Percentiles rank a stretch among this genome's conserved stretches.
These are phyloP conservation scores for Oryzias woworae DNA, from an alignment of 2,113 vertebrate species.

Conservation along the genomic window DNA sequence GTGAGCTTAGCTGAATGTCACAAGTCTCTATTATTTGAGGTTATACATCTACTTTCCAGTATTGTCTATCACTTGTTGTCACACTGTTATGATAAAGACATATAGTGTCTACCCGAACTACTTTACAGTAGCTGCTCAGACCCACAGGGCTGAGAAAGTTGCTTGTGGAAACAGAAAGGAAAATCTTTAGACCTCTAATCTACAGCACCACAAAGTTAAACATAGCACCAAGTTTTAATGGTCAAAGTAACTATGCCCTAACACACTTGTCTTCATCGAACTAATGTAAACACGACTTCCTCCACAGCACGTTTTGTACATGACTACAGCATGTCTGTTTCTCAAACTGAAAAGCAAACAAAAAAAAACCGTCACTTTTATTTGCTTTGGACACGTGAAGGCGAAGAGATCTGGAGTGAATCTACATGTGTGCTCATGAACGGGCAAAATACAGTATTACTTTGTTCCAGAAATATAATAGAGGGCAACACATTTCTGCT, in stretches of 20 bases:
- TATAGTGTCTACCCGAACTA: slow-evolving; percentile 61
- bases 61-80: slow-evolving; percentile 69
- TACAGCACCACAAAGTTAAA: slow-evolving; percentile 82
- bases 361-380: slow-evolving; percentile 40
- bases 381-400: slow-evolving; percentile 70
- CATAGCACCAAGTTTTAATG: slow-evolving; percentile 82
- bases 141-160: slow-evolving; percentile 60
- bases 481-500: slow-evolving; percentile 68
- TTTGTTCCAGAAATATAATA: slow-evolving; percentile 62
- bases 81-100: slow-evolving; percentile 66
- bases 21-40: slow-evolving; percentile 68
- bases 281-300: slow-evolving; percentile 79
- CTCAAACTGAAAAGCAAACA: slow-evolving; percentile 40
- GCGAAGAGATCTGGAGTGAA: slow-evolving; percentile 59
- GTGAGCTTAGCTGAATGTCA: slow-evolving; percentile 66
- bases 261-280: slow-evolving; percentile 64
- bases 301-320: slow-evolving; percentile 66
- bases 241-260: slow-evolving; percentile 77
- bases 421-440: slow-evolving; percentile 68
- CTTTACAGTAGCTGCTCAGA: slow-evolving; percentile 53
- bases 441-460: slow-evolving; percentile 59
- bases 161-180: slow-evolving; percentile 53
- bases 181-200: slow-evolving; percentile 70
- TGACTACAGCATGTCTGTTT: slow-evolving; percentile 66
- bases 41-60: slow-evolving; percentile 70